Evolutionary conservation across 1,140 invertebrate species (phyloP), one percentile per base, ranked within the genome.

Genomic region (Zaprionus africanus): DNA sequence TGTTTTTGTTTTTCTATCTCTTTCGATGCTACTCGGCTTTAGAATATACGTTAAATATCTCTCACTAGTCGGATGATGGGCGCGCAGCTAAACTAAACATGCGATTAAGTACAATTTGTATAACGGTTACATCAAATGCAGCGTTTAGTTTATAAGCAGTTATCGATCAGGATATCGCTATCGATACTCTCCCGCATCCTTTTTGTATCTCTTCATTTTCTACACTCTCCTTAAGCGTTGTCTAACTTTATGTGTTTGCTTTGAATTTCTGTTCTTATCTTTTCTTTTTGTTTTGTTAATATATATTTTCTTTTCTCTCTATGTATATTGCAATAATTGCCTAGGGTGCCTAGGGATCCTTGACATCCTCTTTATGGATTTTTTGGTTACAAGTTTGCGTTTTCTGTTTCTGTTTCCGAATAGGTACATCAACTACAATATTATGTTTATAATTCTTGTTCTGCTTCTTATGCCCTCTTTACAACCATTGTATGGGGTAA

Each of bases 401-500:
- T 31, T 57, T 58, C 24, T 28, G 41, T 51, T 63, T 63, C 31
- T 31, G 13, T 58, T 66, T 17, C 49, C 31, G 15, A 41, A 57
- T 64, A 28, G 71, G 57, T 74, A 69, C 57, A 60, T 73, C 19
- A 61, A 46, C 65, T 69, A 75, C 51, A 11, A 34, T 38, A 58
- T 49, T 58, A 72, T 43, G 17, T 24, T 19, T 51, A 58, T 11
- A 34, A 49, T 60, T 38, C 38, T 63, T 34, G 7, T 65, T 9
- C 57, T 22, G 22, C 1, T 61, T 60, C 41, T 31, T 51, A 12
- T 56, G 67, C 57, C 82, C 72, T 64, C 46, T 66, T 69, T 79
- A 86, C 83, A 86, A 77, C 76, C 82, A 86, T 86, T 85, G 67
- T 24, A 82, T 82, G 82, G 83, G 67, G 63, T 81, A 86, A 58